Evolutionary conservation across 2,113 vertebrate genomes (phyloP), one percentile per base, ranked within the genome.

Genomic region (pig (Sus scrofa)): DNA sequence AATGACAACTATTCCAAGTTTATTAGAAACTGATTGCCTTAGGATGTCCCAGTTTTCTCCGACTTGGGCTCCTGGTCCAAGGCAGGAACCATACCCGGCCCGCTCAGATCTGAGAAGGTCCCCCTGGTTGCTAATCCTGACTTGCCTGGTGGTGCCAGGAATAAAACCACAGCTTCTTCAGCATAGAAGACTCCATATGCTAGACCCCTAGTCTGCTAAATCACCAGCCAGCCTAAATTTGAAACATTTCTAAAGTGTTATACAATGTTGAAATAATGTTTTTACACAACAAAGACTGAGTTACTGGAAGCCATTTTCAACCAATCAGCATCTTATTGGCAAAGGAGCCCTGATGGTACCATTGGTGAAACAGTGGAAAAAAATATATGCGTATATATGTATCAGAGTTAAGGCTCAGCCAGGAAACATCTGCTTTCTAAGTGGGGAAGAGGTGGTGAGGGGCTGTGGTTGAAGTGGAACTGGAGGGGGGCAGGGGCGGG

Each of bases 241-340:
- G 97, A 98, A 98, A 98, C 97, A 98, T 98, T 98, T 98, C 98
- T 98, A 96, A 98, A 99, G 98, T 98, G 98, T 98, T 98, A 98
- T 98, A 98, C 98, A 98, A 98, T 98, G 98, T 98, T 98, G 98
- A 98, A 98, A 97, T 98, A 98, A 98, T 98, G 98, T 99, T 99
- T 98, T 98, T 98, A 98, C 97, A 98, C 98, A 98, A 98, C 98
- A 99, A 98, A 98, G 98, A 54, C 98, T 98, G 98, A 98, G 97
- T 98, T 98, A 98, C 98, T 98, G 98, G 98, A 98, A 99, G 97
- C 97, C 98, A 97, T 98, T 98, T 99, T 98, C 96, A 96, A 97
- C 98, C 98, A 98, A 97, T 98, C 98, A 98, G 95, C 97, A 78
- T 98, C 97, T 98, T 96, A 97, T 74, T 98, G 98, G 97, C 97